Evolutionary conservation across 2,797 vertebrate genomes (phyloP), one percentile per base, ranked within the genome.

Genomic region (Sorex maritimensis): DNA sequence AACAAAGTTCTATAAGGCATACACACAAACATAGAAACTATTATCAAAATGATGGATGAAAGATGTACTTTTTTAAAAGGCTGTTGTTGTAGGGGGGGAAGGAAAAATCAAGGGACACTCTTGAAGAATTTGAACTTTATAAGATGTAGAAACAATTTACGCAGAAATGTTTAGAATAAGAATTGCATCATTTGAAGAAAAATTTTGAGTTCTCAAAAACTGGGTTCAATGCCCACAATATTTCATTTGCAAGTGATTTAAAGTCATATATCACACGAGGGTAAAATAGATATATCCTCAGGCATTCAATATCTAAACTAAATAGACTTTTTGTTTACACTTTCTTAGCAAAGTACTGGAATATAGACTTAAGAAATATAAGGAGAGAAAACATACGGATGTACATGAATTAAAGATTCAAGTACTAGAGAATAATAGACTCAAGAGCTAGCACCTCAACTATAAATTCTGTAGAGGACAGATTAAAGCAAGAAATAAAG

Each of bases 161-260:
- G 24, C 4, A 93, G 19, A 87, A 46, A 65, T 75, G 41, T 14
- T 83, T 91, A 83, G 34, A 86, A 21, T 38, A 58, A 68, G 14
- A 88, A 58, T 61, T 30, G 1, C n/a, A 38, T 13, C 68, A 77
- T 67, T 90, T 68, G 6, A 21, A 7, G 49, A 52, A 52, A 52
- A 11, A 52, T 52, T 8, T 52, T 52, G n/a, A 68, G 6, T n/a
- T 68, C 67, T 68, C 2, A 24, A 68, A n/a, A 5, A 67, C 9
- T 67, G 26, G 65, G 26, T 52, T 52, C 49, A 52, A 11, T 14
- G 10, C 13, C 49, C 65, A 67, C 26, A 86, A 93, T 44, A 72
- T 44, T 52, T 78, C 17, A 75, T 30, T 79, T 41, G 67, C 26
- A 69, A 78, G 17, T 30, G 4, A 79, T 63, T 83, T 13, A 41